A percentile compares a stretch with the other conserved stretches of the same genome.
phyloP scores from a whole-genome alignment of 1,140 invertebrate genomes.

The Spodoptera litura region DNA sequence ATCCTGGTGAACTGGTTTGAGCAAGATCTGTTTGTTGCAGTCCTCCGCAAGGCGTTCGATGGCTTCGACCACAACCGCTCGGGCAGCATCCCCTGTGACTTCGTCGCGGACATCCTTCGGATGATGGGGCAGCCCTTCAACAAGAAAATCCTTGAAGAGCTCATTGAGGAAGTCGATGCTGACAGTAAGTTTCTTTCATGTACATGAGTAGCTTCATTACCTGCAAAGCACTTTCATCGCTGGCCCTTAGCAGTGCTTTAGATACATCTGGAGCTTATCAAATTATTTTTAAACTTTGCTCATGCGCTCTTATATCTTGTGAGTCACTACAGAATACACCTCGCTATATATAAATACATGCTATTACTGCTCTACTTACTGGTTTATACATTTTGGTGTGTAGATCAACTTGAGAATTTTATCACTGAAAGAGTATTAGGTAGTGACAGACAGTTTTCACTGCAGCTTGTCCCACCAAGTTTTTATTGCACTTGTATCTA shows the following conservation, averaged over 20 bases:
- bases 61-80: constrained; percentile 98
- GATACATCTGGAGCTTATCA: constrained; percentile 3
- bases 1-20: constrained; percentile 49
- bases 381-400: background rate
- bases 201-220: background rate
- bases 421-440: too few species aligned
- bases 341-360: background rate
- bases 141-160: constrained; percentile 96
- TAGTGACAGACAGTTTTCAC: too few species aligned
- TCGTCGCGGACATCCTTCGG: constrained; percentile 97
- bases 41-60: constrained; percentile 97
- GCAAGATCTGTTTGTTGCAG: constrained; percentile 86
- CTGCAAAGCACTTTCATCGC: background rate
- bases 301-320: background rate
- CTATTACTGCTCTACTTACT: background rate
- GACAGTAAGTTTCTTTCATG: constrained; percentile 91
- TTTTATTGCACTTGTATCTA: too few species aligned
- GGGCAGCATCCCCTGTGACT: constrained; percentile 97
- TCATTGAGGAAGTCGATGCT: constrained; percentile 98
- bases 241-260: background rate
- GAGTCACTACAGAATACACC: constrained; percentile 9
- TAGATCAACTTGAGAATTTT: background rate
- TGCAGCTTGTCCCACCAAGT: too few species aligned
- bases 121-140: constrained; percentile 98
- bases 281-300: constrained; percentile 27